These are phyloP conservation scores for Podargus strigoides DNA, from an alignment of 2,797 vertebrate species.

Conservation along the genomic window DNA sequence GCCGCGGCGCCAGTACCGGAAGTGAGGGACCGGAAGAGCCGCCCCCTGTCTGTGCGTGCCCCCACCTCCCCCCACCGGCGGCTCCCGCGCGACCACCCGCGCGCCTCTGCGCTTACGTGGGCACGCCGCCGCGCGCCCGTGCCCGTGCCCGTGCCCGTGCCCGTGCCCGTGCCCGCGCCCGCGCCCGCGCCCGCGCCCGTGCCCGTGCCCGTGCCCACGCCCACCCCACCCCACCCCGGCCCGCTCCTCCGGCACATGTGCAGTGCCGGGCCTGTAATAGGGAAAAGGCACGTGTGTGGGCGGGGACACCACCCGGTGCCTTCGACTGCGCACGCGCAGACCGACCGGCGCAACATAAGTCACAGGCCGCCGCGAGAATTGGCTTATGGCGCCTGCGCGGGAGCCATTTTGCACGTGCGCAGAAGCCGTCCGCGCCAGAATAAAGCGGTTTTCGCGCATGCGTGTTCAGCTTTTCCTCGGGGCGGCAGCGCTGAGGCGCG, in stretches of 20 bases:
- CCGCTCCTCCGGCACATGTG: not conserved
- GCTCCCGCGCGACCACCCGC: not conserved
- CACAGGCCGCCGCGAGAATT: not conserved
- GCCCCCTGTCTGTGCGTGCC: not conserved
- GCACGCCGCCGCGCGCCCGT: not conserved
- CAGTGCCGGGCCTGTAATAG: fast-evolving
- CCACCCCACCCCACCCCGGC: not conserved
- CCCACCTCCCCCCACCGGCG: not conserved
- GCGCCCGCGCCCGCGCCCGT: too few relatives aligned
- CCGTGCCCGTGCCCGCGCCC: too few relatives aligned
- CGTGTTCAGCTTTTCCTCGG: fast-evolving
- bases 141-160: too few relatives aligned
- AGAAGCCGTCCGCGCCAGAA: fast-evolving
- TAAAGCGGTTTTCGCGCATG: not conserved
- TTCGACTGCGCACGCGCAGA: fast-evolving
- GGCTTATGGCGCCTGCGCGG: not conserved
- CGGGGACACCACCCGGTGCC: fast-evolving
- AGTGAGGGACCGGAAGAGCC: not conserved
- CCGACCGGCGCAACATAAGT: fast-evolving
- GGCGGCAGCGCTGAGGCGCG: not conserved
- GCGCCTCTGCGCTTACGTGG: not conserved
- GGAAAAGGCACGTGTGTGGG: not conserved
- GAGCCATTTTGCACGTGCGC: not conserved
- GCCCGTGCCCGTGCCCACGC: too few relatives aligned
- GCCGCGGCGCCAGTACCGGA: slow-evolving; percentile 14